Base-by-base conservation (phyloP, 2,113 vertebrate genomes). In the Terrapene triunguis region DNA sequence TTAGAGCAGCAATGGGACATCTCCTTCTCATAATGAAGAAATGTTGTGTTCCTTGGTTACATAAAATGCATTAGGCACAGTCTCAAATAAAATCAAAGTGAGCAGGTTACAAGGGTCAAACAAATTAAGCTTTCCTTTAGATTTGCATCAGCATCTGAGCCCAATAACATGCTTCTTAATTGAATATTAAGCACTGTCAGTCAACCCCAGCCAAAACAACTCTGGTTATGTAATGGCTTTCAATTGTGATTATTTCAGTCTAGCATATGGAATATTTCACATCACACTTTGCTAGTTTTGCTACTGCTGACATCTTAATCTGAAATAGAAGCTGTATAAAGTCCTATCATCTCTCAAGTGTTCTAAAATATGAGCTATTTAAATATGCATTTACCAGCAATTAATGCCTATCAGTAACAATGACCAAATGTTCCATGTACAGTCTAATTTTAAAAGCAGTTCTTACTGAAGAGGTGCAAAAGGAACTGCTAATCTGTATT, bases 271-370 rank as follows among this genome's bases (percentile, higher is more conserved):
- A 96, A 95, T 97, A 94, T 96, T 97, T 98, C 97, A 98, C 94
- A 96, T 98, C 94, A 98, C 97, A 96, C 95, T 72, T 98, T 91
- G 65, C 85, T 97, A 95, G 82, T 69, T 98, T 97, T 97, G 94
- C 96, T 98, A 94, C 94, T 95, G 92, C 82, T 98, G 97, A 97
- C 96, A 96, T 97, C 94, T 98, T 98, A 98, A 98, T 98, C 96
- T 98, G 96, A 97, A 97, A 86, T 98, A 88, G 97, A 98, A 97
- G 95, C 88, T 96, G 72, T 94, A 98, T 98, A 96, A 98, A 98
- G 94, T 95, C 83, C 92, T 97, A 82, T 95, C 96, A 96, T 98
- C 89, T 97, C 97, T 97, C 93, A 97, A 93, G 92, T 96, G 42
- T 95, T 98, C 95, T 97, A 97, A 98, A 98, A 96, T 97, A 97